Base-by-base conservation (phyloP, 2,113 vertebrate species). In the Rhombomys opimus region DNA sequence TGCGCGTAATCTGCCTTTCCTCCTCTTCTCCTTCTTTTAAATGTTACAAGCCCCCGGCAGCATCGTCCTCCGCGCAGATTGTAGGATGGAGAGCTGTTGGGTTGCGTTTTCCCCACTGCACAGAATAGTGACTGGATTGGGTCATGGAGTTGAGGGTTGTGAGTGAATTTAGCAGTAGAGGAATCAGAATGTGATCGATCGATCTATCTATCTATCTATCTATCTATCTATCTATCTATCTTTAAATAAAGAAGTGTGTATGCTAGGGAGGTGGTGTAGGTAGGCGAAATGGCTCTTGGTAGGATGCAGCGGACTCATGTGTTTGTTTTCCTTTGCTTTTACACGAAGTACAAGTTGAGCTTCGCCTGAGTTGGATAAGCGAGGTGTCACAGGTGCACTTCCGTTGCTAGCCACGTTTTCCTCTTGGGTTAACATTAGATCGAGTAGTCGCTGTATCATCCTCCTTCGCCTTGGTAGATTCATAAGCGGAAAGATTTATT, bases 281-380 rank as follows among this genome's bases (percentile, higher is more conserved):
- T 75, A 73, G 4, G 1, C 67, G 61, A 75, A 50, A 27, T 54
- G 81, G 50, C 61, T 92, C 15, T 22, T 92, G 4, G 7, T 63
- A 12, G 10, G 82, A n/a, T 95, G 46, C 10, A 65, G 3, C 77
- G 59, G 57, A n/a, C 65, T 91, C 23, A 0, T 84, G 57, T 80
- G 22, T 63, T 95, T 90, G n/a, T 73, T 91, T 0, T 82, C 68
- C 1, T 91, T 91, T 90, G 46, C 8, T 88, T 88, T 95, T 94
- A 94, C 95, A 96, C 76, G 80, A 81, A 72, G 13, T 7, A 3
- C 78, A 38, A 14, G 70, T 88, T 87, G 72, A 93, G 35, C 1
- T 4, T 41, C 20, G 67, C 20, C n/a, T 17, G 95, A 85, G 57
- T 89, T 96, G 96, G 57, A 12, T 70, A 2, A 73, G n/a, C 76